Conservation (phyloP, 2,113 vertebrate genomes). For the Xiphorhynchus elegans region DNA sequence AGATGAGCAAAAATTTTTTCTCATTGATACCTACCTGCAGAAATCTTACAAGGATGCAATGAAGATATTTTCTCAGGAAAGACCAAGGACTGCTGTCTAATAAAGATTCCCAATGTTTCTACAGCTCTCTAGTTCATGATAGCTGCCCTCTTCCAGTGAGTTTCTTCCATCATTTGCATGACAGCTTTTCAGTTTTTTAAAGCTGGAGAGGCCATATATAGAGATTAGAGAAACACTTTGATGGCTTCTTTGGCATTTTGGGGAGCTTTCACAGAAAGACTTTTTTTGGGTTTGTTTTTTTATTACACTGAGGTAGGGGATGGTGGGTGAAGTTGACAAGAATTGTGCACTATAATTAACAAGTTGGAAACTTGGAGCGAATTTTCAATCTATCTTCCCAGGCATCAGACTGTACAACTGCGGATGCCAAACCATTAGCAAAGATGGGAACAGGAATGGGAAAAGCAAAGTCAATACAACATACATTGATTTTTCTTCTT, state of each 20-base stretch:
- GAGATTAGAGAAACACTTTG: background rate
- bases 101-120: background rate
- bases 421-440: conserved; percentile 2
- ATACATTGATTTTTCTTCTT: conserved; percentile 43
- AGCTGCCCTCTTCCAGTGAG: background rate
- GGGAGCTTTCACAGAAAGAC: background rate
- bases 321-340: background rate
- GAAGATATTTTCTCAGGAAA: conserved; percentile 30
- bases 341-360: conserved; percentile 20
- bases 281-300: background rate
- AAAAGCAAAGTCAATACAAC: conserved; percentile 26
- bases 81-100: background rate
- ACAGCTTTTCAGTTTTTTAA: background rate
- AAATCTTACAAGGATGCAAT: background rate
- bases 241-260: background rate
- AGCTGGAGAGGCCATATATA: background rate
- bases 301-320: background rate
- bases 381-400: background rate
- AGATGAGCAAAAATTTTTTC: background rate
- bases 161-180: conserved; percentile 21
- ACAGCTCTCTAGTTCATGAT: background rate
- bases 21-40: background rate
- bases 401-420: background rate
- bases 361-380: background rate
- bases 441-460: background rate